Evolutionary conservation across 2,888 invertebrate species (phyloP), one percentile per base, ranked within the genome.

Genomic region (Epinotia ramella): DNA sequence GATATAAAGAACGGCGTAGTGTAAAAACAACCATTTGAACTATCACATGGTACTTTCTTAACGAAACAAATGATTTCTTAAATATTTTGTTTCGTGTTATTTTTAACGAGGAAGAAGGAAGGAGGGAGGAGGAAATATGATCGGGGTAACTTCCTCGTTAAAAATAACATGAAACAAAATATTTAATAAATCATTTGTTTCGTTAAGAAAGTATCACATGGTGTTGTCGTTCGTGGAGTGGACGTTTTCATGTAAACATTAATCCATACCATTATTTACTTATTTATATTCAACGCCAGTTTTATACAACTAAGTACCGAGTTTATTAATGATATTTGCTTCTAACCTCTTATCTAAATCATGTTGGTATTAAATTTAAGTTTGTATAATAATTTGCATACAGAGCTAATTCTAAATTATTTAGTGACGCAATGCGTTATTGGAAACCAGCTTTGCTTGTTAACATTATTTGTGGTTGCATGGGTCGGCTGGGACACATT

Each of bases 251-350:
- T 57, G 56, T 65, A 65, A 49, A 20, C 20, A 11, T 9, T 33
- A 33, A 59, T 65, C 13, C 49, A 24, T 59, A 68, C 57, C 33
- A 66, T 53, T 66, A 69, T 60, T 59, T 59, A 68, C 68, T 68
- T 68, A 68, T 59, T 69, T 60, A 60, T 69, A 69, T 69, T 69
- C 24, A 46, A 69, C n/a, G 69, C 59, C 69, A 60, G 69, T 46
- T 59, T 60, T 13, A 53, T 11, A 20, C n/a, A 28, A 57, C 20
- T 33, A 57, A 40, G 24, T 68, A 46, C 59, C 24, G 59, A 69
- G 59, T 60, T 46, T 60, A 60, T 60, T 60, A 69, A 16, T 16
- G 67, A 20, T 65, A 28, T 67, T 69, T n/a, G 44, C 28, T 60
- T 60, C n/a, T 69, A 46, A 68, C 59, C 20, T 68, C 33, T 40